A percentile compares a stretch with the other conserved stretches of the same genome.
Evolutionary conservation across 2,888 invertebrate species (phyloP).

Genomic region (Gibbula magus): DNA sequence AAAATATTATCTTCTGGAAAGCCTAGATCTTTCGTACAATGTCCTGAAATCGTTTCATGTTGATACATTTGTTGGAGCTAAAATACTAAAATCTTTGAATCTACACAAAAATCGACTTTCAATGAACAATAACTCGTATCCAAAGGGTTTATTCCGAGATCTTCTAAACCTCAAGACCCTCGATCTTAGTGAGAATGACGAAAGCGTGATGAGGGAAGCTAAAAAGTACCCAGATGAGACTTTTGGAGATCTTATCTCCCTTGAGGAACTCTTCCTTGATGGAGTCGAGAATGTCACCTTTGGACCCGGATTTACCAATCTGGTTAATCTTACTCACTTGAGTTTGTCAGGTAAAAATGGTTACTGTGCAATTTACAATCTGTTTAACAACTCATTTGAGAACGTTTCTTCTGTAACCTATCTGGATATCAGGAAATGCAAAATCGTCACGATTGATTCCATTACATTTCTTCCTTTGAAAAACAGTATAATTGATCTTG

Average conservation of each 20-base stretch:
- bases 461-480: not conserved
- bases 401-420: not conserved
- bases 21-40: not conserved
- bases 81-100: no score
- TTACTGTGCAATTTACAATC: not conserved
- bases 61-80: not conserved
- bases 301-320: not conserved
- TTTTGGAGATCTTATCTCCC: no score
- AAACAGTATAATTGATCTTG: not conserved
- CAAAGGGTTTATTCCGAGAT: no score
- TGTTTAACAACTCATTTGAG: not conserved
- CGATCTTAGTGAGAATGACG: not conserved
- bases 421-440: not conserved
- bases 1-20: not conserved
- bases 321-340: not conserved
- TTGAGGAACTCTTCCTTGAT: not conserved
- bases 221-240: no score
- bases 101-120: not conserved
- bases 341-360: not conserved
- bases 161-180: no score
- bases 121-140: not conserved
- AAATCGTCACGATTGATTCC: not conserved
- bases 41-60: not conserved
- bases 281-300: not conserved
- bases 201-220: no score